A percentile compares a stretch with the other conserved stretches of the same genome.
Conservation (phyloP, 2,888 invertebrate genomes). For the Nemotelus pantherinus region DNA sequence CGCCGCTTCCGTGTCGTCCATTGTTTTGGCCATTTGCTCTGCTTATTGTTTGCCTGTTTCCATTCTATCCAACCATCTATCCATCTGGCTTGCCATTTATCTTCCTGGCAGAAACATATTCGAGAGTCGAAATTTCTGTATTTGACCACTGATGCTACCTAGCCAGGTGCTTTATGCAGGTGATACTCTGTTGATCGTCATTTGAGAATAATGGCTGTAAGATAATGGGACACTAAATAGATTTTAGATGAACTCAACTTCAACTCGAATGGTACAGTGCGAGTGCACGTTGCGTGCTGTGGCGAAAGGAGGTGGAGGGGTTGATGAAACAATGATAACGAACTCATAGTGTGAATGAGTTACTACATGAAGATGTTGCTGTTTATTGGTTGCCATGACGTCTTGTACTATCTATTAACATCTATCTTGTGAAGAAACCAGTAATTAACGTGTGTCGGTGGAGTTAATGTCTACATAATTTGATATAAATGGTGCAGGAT, state of each 20-base stretch:
- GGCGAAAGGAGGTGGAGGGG: no score
- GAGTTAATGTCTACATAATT: conserved; percentile 26
- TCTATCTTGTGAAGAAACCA: conserved; percentile 27
- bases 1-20: conserved; percentile 20
- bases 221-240: conserved; percentile 44
- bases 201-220: conserved; percentile 34
- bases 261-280: background rate
- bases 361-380: conserved; percentile 9
- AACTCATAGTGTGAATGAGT: background rate
- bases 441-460: conserved; percentile 18
- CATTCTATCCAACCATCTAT: conserved; percentile 14
- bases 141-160: conserved; percentile 21
- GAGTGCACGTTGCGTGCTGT: background rate
- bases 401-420: conserved; percentile 13
- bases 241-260: conserved; percentile 41
- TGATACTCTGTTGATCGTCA: conserved; percentile 43
- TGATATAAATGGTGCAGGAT: background rate
- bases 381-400: conserved; percentile 22
- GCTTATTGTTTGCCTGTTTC: conserved; percentile 18
- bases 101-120: conserved; percentile 14
- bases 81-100: conserved; percentile 8
- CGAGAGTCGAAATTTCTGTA: conserved; percentile 11
- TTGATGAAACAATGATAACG: no score
- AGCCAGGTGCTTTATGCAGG: conserved; percentile 22
- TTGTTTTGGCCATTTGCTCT: conserved; percentile 7